Evolutionary conservation across 2,797 vertebrate species (phyloP).

Genomic region (Bothrops alternatus): DNA sequence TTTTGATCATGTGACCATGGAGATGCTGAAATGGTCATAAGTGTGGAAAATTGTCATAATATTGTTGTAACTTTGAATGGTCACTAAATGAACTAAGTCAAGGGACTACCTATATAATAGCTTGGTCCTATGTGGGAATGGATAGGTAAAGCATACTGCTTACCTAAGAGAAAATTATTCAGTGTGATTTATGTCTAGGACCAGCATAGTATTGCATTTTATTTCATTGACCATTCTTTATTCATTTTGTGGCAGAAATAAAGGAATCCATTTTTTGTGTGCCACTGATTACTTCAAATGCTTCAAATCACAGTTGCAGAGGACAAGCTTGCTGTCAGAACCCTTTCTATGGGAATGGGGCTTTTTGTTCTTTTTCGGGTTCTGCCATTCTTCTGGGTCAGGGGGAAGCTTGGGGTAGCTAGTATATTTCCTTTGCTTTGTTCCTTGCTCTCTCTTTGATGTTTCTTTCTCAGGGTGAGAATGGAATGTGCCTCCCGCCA

Average conservation of each 20-base stretch:
- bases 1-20: not conserved
- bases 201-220: not conserved
- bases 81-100: not conserved
- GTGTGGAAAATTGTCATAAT: not conserved
- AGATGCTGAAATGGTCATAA: not conserved
- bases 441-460: too few relatives aligned
- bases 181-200: not conserved
- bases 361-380: too few relatives aligned
- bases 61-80: not conserved
- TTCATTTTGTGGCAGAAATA: not conserved
- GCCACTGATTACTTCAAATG: not conserved
- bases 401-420: too few relatives aligned
- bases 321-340: not conserved
- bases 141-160: not conserved
- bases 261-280: not conserved
- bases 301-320: not conserved
- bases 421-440: too few relatives aligned
- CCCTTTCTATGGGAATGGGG: too few relatives aligned
- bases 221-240: not conserved
- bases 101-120: not conserved
- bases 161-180: not conserved
- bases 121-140: not conserved
- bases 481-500: too few relatives aligned
- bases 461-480: too few relatives aligned
- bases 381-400: too few relatives aligned